phyloP scores from a whole-genome alignment of 2,113 vertebrate species.

The Hystrix brachyura region DNA sequence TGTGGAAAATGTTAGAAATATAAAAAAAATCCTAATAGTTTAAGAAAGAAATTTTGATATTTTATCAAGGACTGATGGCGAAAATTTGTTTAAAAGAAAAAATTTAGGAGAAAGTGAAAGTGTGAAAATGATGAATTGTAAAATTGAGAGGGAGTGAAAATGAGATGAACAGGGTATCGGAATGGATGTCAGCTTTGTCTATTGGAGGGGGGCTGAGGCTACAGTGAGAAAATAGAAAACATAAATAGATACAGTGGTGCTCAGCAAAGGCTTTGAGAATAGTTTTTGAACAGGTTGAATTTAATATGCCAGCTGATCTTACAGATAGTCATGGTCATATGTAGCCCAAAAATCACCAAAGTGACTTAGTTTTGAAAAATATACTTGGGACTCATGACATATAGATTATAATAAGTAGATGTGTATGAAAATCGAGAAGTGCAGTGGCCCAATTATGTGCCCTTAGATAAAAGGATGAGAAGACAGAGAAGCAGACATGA shows the following conservation, averaged over 20 bases:
- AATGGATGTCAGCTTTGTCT: neutral
- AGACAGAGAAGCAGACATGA: neutral
- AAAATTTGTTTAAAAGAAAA: neutral
- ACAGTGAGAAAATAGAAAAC: too few relatives aligned
- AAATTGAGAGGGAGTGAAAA: neutral
- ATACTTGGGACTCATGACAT: neutral
- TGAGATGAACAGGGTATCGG: neutral
- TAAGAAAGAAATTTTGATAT: neutral
- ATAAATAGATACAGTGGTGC: neutral
- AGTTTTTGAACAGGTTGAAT: neutral
- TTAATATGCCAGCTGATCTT: neutral
- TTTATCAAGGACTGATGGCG: neutral
- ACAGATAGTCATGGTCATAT: neutral
- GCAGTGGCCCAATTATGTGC: neutral
- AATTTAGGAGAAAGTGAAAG: neutral
- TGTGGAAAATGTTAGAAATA: neutral
- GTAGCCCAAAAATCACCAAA: neutral
- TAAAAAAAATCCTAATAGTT: neutral
- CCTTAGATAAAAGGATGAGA: neutral
- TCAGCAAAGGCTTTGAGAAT: neutral
- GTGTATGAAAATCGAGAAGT: neutral
- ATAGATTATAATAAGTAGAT: neutral
- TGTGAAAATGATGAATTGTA: neutral
- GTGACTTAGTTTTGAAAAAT: neutral
- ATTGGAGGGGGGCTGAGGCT: too few relatives aligned